These are phyloP conservation scores for Aegithalos caudatus DNA, from an alignment of 2,113 vertebrate species.

Conservation along the genomic window DNA sequence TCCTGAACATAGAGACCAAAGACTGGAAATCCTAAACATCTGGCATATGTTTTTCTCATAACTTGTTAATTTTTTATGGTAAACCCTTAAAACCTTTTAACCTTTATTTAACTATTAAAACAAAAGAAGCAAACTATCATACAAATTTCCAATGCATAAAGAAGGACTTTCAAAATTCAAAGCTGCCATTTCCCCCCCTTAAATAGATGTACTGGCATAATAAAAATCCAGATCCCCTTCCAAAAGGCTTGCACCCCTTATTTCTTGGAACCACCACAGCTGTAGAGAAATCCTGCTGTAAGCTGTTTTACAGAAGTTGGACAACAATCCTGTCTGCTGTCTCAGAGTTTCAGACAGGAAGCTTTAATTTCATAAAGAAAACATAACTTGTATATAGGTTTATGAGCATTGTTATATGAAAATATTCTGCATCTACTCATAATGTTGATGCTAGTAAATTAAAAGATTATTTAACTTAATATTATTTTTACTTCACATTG, in stretches of 20 bases:
- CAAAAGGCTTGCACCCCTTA: neutral
- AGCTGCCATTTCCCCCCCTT: fast-evolving
- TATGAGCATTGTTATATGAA: neutral
- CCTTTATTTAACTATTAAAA: neutral
- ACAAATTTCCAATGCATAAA: neutral
- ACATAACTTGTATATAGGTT: neutral
- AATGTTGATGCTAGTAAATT: neutral
- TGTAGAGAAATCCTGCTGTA: neutral
- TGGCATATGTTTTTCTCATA: neutral
- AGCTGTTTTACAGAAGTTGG: neutral
- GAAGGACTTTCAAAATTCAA: neutral
- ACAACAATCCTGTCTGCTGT: neutral
- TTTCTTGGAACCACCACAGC: neutral
- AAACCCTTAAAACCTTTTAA: neutral
- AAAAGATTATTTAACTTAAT: neutral
- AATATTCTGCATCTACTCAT: neutral
- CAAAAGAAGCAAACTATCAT: neutral
- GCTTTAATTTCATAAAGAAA: neutral
- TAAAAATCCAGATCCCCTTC: neutral
- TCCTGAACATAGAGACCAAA: neutral
- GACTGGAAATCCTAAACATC: neutral
- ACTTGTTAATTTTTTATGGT: neutral
- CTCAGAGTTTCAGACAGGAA: neutral
- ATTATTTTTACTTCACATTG: neutral
- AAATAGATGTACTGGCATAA: fast-evolving